Evolutionary conservation across 64 coral and sea anemone genomes (phyloP).

Genomic region (Catalaphyllia jardinei): DNA sequence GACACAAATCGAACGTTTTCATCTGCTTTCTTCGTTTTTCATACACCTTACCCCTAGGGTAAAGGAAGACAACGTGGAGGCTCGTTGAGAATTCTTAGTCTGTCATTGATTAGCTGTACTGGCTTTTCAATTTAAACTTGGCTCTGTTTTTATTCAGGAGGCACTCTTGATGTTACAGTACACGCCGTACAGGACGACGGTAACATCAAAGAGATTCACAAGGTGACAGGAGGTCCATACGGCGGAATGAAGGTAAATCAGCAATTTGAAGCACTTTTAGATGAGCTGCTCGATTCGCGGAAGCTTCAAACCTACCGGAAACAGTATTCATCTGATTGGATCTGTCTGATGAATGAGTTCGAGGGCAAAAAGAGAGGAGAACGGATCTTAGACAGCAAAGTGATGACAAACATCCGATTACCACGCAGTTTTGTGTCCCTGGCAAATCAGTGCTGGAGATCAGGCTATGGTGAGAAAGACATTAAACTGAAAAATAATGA

Average conservation of each 20-base stretch:
- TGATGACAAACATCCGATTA: conserved; percentile 29
- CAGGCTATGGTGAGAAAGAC: background rate
- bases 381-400: background rate
- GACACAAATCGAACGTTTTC: too few species aligned
- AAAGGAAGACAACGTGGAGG: too few species aligned
- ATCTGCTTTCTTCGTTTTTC: too few species aligned
- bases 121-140: too few species aligned
- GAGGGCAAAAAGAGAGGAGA: conserved; percentile 52
- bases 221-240: conserved; percentile 32
- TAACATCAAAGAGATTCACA: conserved; percentile 39
- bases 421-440: conserved; percentile 26
- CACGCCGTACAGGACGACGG: background rate
- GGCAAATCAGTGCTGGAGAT: background rate
- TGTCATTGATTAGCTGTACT: too few species aligned
- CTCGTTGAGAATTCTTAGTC: too few species aligned
- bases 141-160: background rate
- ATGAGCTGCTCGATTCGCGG: conserved; percentile 1
- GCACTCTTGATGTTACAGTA: background rate
- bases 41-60: too few species aligned
- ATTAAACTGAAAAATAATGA: background rate
- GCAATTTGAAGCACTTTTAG: conserved; percentile 8
- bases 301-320: conserved; percentile 22
- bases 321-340: conserved; percentile 31
- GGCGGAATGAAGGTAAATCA: conserved; percentile 49
- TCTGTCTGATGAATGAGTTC: conserved; percentile 40